These are phyloP conservation scores for Peromyscus maniculatus DNA, from an alignment of 2,113 vertebrate species.

Conservation along the genomic window DNA sequence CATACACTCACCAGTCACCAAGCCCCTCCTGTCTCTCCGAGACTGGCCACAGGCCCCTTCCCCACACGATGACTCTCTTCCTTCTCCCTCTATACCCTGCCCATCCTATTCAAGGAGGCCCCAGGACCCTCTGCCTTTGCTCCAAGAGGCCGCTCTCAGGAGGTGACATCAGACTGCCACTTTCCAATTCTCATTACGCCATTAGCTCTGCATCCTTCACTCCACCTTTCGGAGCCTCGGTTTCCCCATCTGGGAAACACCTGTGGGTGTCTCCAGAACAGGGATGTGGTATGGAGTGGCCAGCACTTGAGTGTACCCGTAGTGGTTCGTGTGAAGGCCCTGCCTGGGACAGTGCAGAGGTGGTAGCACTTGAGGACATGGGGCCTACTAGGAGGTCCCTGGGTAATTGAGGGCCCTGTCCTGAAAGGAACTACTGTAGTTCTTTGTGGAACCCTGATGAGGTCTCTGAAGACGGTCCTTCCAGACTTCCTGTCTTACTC, in stretches of 20 bases:
- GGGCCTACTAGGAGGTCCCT: background rate
- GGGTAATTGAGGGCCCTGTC: background rate
- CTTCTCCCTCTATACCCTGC: background rate
- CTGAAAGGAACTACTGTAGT: background rate
- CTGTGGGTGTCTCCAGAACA: too few relatives aligned
- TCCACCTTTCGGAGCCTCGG: background rate
- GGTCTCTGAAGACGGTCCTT: background rate
- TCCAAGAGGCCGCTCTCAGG: background rate
- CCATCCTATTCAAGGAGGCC: background rate
- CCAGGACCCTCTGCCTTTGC: background rate
- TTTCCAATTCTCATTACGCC: background rate
- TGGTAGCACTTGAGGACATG: background rate
- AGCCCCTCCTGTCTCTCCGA: background rate
- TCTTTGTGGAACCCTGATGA: background rate
- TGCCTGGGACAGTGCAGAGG: background rate
- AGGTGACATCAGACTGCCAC: background rate
- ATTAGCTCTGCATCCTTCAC: background rate
- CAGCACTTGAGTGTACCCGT: background rate
- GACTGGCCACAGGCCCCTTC: background rate
- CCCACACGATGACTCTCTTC: background rate
- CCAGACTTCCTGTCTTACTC: background rate
- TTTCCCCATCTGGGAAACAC: background rate
- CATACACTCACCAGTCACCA: background rate
- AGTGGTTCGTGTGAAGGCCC: background rate
- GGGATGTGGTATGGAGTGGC: background rate